Evolutionary conservation across 1,140 invertebrate species (phyloP), one percentile per base, ranked within the genome.

Genomic region (Teleogryllus occipitalis): DNA sequence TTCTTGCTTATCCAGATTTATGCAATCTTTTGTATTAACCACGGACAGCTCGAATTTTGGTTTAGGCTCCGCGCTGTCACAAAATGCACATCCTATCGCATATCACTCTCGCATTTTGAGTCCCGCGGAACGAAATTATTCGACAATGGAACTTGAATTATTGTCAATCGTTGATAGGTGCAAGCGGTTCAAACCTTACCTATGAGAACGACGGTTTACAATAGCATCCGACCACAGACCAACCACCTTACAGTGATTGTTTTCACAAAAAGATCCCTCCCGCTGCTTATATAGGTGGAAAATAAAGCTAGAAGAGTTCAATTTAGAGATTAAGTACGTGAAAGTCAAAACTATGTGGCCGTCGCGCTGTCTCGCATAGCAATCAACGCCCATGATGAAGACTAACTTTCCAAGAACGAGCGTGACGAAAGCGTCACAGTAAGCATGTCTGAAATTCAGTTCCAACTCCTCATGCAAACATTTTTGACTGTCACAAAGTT

Each of bases 1-100:
- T 84, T n/a, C 81, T 86, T 79, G 48, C 76, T 14, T 84, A 81
- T 77, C 83, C 85, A 22, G 80, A 87, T 84, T 84, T 76, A 80
- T 78, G 8, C 79, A 85, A 82, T 83, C 81, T 0, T 86, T 86
- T 77, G 83, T 85, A 0, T 80, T 88, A 0, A 84, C 85, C 47
- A 87, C 85, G 0, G 88, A 89, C 82, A 87, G 87, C 21, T 85
- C 84, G 18, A 83, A 85, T 14, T 81, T 82, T 80, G 85, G 85
- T 8, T 80, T 88, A 54, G 86, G 85, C 14, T 87, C 85, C 14
- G 83, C 87, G 7, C 73, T 89, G 22, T 83, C 84, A 27, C 86
- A 88, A 82, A 80, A 82, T n/a, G n/a, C n/a, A 10, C 75, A 84
- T 12, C 81, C 83, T 12, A 82, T 87, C 18, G 83, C 83, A 4